Base-by-base conservation (phyloP, 2,113 vertebrate genomes). In the Athene noctua region DNA sequence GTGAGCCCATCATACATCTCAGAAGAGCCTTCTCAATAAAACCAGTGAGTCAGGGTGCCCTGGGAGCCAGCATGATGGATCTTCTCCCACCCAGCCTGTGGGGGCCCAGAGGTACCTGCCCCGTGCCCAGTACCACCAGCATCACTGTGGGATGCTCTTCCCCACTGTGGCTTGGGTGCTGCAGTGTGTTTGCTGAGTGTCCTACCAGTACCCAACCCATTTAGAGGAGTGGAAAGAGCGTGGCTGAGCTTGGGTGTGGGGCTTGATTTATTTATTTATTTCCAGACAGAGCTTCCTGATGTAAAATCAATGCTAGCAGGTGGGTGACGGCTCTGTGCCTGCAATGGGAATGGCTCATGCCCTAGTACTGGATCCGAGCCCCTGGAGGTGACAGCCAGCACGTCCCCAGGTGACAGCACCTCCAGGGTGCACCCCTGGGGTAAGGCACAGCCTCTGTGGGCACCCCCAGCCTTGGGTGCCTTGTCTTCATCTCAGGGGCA, bases 301-400 rank as follows among this genome's bases (percentile, higher is more conserved):
- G 30, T 6, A 38, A 66, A 79, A 67, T 36, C 66, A 55, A 3
- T 6, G 14, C 51, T 57, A 40, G 42, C 18, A 9, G 38, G 5
- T 0, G 1, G 38, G 51, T 0, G 1, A 34, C 2, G 4, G 51
- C 65, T 78, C 70, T 0, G 0, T 0, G 1, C 21, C 29, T 32
- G 32, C 68, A 20, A 0, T 18, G 49, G 87, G 67, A 70, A 78
- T 3, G 5, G 22, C 36, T 63, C 20, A n/a, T 47, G 13, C 7
- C 7, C 23, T 2, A 6, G 13, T 51, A 38, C 22, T 79, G 59
- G 59, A 54, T 52, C 13, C 0, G 0, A 23, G 23, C 2, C 23
- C 26, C 25, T 1, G 5, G 32, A 68, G 42, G 30, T 79, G 38
- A 61, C 47, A 65, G 25, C 8, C 61, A 74, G 68, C 32, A 12